These are phyloP conservation scores for Taxidea taxus DNA, from an alignment of 2,113 vertebrate species.

Conservation along the genomic window DNA sequence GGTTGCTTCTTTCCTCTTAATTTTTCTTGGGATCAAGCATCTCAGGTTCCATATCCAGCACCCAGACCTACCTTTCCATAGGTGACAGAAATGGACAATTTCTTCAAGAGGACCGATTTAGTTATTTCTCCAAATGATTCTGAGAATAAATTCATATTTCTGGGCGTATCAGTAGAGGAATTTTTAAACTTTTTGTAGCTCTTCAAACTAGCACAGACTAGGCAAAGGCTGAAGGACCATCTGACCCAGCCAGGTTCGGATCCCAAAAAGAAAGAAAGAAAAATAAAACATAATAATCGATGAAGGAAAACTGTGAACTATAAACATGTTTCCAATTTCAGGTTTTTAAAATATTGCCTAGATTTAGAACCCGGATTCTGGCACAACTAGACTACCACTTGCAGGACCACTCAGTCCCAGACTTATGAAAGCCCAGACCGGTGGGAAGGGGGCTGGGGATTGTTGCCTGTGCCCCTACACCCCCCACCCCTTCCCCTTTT, in stretches of 20 bases:
- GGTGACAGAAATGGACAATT: not conserved
- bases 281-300: not conserved
- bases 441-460: slow-evolving; percentile 52
- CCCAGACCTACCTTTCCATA: slow-evolving; percentile 5
- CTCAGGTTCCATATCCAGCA: not conserved
- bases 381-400: slow-evolving; percentile 72
- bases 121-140: not conserved
- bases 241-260: not conserved
- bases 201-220: not conserved
- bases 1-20: not conserved
- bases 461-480: slow-evolving; percentile 10
- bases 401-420: slow-evolving; percentile 58
- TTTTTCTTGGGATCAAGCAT: slow-evolving; percentile 36
- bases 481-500: slow-evolving; percentile 36
- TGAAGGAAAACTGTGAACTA: not conserved
- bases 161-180: not conserved
- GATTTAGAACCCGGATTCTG: slow-evolving; percentile 65
- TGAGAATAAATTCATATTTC: slow-evolving; percentile 30
- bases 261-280: slow-evolving; percentile 40
- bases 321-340: slow-evolving; percentile 11
- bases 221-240: not conserved
- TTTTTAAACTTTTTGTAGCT: slow-evolving; percentile 53
- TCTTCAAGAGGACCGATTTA: not conserved
- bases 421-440: slow-evolving; percentile 74
- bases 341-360: slow-evolving; percentile 46